Evolutionary conservation across 2,888 invertebrate species (phyloP).

Genomic region (Stramonita haemastoma): DNA sequence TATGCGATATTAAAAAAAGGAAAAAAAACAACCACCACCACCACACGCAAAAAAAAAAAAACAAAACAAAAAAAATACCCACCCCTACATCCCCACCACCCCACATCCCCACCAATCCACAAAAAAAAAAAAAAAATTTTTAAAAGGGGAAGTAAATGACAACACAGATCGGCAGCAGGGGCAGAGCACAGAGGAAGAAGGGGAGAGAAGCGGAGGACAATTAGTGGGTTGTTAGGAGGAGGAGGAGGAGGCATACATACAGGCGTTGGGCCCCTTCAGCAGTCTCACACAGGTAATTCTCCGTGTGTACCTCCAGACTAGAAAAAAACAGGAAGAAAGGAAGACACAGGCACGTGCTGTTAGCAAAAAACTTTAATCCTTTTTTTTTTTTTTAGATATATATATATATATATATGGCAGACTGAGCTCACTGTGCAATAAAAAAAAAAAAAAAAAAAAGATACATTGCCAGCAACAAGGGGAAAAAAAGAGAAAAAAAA

Average conservation of each 20-base stretch:
- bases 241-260: constrained; percentile 51
- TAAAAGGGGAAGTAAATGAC: no score
- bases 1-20: no score
- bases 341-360: constrained; percentile 37
- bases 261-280: constrained; percentile 54
- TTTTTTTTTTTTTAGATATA: no score
- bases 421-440: constrained; percentile 25
- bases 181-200: not conserved
- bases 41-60: not conserved
- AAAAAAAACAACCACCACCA: not conserved
- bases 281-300: constrained; percentile 56
- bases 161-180: not conserved
- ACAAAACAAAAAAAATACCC: not conserved
- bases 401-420: not conserved
- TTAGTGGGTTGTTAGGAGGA: constrained; percentile 2
- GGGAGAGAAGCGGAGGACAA: constrained; percentile 5
- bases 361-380: constrained; percentile 32
- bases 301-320: constrained; percentile 58
- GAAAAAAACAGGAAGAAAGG: constrained; percentile 35
- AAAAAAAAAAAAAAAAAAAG: constrained; percentile 6
- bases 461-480: not conserved
- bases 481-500: not conserved
- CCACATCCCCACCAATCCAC: no score
- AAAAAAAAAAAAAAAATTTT: not conserved
- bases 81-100: not conserved